Percentiles rank a stretch among this genome's conserved stretches.
phyloP scores from a whole-genome alignment of 2,888 invertebrate species.

The Tetheella fluctuosa region DNA sequence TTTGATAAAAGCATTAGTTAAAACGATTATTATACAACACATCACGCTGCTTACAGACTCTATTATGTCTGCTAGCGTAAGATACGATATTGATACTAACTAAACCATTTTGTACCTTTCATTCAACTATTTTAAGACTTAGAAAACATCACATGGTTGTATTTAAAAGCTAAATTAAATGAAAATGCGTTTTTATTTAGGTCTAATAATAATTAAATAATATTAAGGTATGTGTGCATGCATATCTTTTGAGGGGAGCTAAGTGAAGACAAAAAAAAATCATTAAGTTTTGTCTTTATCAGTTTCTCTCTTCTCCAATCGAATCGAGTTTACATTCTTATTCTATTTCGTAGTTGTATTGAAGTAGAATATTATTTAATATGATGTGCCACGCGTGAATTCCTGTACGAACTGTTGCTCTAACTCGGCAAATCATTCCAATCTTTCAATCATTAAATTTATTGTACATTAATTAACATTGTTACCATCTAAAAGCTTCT shows the following conservation, averaged over 20 bases:
- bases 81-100: constrained; percentile 5
- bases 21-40: not conserved
- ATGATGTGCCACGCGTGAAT: constrained; percentile 36
- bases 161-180: constrained; percentile 25
- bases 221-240: constrained; percentile 18
- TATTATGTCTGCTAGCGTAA: constrained; percentile 7
- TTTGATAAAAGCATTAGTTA: not conserved
- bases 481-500: constrained; percentile 9
- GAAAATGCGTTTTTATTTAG: constrained; percentile 11
- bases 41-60: not conserved
- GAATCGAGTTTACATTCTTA: not conserved
- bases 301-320: not conserved
- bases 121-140: constrained; percentile 17
- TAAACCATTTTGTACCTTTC: constrained; percentile 8
- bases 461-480: constrained; percentile 16
- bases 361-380: constrained; percentile 20
- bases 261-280: not conserved
- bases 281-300: not conserved
- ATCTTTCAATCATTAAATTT: constrained; percentile 27
- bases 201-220: constrained; percentile 12
- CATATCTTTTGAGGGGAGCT: constrained; percentile 10
- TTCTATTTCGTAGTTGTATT: not conserved
- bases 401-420: constrained; percentile 17
- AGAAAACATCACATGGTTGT: constrained; percentile 37
- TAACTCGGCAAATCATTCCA: constrained; percentile 44